These are phyloP conservation scores for Nansenia antarctica DNA, from an alignment of 2,113 vertebrate genomes.

Conservation along the genomic window DNA sequence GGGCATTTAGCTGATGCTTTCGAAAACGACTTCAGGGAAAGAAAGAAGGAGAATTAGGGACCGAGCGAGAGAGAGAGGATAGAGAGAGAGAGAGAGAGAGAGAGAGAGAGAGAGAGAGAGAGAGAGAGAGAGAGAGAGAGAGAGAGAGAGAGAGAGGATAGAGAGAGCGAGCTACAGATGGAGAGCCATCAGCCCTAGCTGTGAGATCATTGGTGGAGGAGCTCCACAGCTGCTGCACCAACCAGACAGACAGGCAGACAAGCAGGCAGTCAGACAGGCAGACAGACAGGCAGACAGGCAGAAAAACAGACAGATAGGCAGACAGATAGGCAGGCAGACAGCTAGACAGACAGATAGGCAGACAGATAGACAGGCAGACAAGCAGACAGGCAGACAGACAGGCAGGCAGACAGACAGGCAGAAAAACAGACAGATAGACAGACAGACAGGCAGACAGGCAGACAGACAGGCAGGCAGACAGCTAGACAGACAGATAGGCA, in stretches of 20 bases:
- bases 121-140: not conserved
- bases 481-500: not conserved
- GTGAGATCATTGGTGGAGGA: not conserved
- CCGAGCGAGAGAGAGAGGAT: not conserved
- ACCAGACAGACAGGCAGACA: not conserved
- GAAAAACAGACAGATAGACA: too few relatives aligned
- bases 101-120: not conserved
- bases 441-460: not conserved
- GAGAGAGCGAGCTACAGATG: too few relatives aligned
- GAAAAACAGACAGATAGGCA: not conserved
- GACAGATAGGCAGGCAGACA: not conserved
- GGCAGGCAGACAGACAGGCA: not conserved
- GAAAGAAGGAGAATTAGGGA: conserved; percentile 36
- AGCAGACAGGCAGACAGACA: not conserved
- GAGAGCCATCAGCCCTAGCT: not conserved
- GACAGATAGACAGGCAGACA: too few relatives aligned
- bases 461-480: not conserved
- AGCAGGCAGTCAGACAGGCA: too few relatives aligned
- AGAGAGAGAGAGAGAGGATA: not conserved
- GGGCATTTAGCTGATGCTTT: too few relatives aligned
- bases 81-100: not conserved
- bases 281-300: not conserved
- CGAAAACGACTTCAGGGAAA: too few relatives aligned
- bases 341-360: too few relatives aligned
- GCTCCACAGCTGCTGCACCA: too few relatives aligned